phyloP scores from a whole-genome alignment of 35 echinoderm and acorn worm species.

The Chiridota heheva region DNA sequence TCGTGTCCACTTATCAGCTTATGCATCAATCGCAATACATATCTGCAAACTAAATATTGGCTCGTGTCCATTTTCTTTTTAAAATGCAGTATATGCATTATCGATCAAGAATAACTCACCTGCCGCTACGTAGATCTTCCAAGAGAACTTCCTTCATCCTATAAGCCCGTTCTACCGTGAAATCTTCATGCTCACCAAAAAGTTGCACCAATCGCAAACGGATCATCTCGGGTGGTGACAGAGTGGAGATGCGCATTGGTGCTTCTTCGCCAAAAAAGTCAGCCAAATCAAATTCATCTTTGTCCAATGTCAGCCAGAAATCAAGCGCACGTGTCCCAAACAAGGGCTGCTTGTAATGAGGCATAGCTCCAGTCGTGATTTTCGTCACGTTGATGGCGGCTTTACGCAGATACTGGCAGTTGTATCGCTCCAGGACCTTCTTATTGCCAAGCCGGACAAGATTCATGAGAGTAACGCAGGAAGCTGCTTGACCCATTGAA shows the following conservation, averaged over 20 bases:
- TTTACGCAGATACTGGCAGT: constrained; percentile 40
- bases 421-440: constrained; percentile 38
- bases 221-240: background rate
- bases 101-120: background rate
- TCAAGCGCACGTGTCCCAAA: constrained; percentile 36
- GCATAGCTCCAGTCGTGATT: constrained; percentile 19
- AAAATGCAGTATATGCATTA: too few species aligned
- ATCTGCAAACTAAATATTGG: too few species aligned
- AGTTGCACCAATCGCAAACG: background rate
- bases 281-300: too few species aligned
- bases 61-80: too few species aligned
- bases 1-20: too few species aligned
- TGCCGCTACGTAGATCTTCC: constrained; percentile 17
- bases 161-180: constrained; percentile 14
- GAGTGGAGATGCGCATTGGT: background rate
- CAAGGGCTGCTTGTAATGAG: constrained; percentile 33
- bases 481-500: constrained; percentile 28
- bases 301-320: background rate
- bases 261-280: constrained; percentile 37
- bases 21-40: too few species aligned
- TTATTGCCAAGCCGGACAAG: constrained; percentile 46
- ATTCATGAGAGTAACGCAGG: constrained; percentile 40
- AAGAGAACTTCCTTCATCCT: constrained; percentile 39
- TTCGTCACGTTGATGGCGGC: constrained; percentile 48
- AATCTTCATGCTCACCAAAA: constrained; percentile 2